Evolutionary conservation across 2,113 vertebrate species (phyloP).

Genomic region (Hemibagrus wyckioides): DNA sequence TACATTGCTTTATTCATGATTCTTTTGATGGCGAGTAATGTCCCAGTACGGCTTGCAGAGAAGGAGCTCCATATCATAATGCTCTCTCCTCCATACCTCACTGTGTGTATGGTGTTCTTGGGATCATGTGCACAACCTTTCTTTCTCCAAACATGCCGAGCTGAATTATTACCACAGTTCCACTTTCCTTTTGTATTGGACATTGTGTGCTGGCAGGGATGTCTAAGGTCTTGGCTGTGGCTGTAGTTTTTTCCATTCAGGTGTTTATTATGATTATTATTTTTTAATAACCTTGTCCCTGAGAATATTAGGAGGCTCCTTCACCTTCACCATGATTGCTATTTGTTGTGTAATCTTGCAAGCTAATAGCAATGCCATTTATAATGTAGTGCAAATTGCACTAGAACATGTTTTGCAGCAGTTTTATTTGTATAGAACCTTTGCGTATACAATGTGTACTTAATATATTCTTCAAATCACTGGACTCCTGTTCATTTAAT

Average conservation of each 20-base stretch:
- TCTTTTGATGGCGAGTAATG: not conserved
- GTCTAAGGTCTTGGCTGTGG: not conserved
- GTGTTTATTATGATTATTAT: not conserved
- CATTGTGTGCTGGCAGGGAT: not conserved
- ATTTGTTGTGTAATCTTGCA: not conserved
- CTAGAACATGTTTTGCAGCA: not conserved
- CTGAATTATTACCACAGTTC: not conserved
- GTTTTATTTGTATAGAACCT: not conserved
- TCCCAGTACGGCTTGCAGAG: not conserved
- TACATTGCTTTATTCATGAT: not conserved
- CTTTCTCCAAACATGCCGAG: not conserved
- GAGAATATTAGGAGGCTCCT: not conserved
- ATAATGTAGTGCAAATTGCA: not conserved
- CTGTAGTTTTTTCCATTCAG: not conserved
- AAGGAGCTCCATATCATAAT: not conserved
- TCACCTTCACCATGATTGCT: not conserved
- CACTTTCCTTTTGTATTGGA: not conserved
- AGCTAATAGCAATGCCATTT: not conserved
- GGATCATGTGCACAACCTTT: not conserved
- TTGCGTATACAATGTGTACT: not conserved
- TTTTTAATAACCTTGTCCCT: not conserved
- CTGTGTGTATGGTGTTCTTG: not conserved
- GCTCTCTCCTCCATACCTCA: not conserved
- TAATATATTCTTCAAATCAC: not conserved
- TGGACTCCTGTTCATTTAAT: not conserved